Evolutionary conservation across 1,140 invertebrate genomes (phyloP).

Genomic region (Chymomyza costata): DNA sequence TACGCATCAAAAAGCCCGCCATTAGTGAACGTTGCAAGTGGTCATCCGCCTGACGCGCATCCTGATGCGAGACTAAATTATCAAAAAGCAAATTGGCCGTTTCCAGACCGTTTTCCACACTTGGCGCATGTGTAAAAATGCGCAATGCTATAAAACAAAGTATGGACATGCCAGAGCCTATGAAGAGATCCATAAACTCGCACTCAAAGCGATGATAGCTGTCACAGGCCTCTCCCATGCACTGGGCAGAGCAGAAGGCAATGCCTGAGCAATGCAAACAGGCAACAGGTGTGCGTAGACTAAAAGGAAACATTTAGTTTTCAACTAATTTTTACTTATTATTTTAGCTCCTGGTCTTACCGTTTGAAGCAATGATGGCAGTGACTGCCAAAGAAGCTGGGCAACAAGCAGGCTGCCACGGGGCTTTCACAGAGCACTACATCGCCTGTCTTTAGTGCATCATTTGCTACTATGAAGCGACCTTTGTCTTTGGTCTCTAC

Average conservation of each 20-base stretch:
- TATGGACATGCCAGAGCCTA: slow-evolving; percentile 88
- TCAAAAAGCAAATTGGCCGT: slow-evolving; percentile 75
- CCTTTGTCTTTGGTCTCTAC: slow-evolving; percentile 76
- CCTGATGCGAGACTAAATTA: slow-evolving; percentile 82
- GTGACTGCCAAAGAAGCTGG: slow-evolving; percentile 84
- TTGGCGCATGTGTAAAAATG: slow-evolving; percentile 81
- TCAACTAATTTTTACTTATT: not conserved
- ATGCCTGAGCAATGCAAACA: slow-evolving; percentile 86
- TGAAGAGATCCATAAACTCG: slow-evolving; percentile 82
- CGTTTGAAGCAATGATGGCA: slow-evolving; percentile 89
- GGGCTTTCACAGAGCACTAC: slow-evolving; percentile 84
- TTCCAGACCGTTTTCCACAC: slow-evolving; percentile 70
- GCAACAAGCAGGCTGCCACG: slow-evolving; percentile 83
- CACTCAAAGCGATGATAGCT: slow-evolving; percentile 91
- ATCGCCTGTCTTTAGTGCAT: slow-evolving; percentile 80
- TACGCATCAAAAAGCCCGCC: slow-evolving; percentile 85
- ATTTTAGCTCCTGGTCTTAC: slow-evolving; percentile 59
- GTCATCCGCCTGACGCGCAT: slow-evolving; percentile 81
- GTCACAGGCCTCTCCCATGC: slow-evolving; percentile 80
- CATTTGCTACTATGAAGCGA: slow-evolving; percentile 78
- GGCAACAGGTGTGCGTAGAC: slow-evolving; percentile 80
- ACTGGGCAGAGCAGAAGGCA: slow-evolving; percentile 84
- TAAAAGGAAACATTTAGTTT: slow-evolving; percentile 45
- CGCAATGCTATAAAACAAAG: slow-evolving; percentile 85
- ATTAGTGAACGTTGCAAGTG: slow-evolving; percentile 86